phyloP scores from a whole-genome alignment of 1,140 invertebrate genomes.

The Contarinia nasturtii region DNA sequence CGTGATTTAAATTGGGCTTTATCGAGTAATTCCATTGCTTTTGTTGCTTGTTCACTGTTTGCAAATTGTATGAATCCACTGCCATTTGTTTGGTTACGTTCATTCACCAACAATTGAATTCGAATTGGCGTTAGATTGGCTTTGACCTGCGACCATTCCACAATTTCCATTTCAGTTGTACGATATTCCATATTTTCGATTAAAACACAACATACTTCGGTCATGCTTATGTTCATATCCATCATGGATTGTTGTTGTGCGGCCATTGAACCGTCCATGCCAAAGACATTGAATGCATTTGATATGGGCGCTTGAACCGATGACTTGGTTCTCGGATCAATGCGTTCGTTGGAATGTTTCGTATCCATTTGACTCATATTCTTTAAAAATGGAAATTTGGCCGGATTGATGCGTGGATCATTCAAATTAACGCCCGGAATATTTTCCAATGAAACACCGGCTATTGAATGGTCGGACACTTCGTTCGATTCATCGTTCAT shows the following conservation, averaged over 20 bases:
- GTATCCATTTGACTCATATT: not conserved
- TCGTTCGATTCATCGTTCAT: not conserved
- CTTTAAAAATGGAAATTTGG: too few species aligned
- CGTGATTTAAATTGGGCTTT: slow-evolving; percentile 41
- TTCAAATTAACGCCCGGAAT: not conserved
- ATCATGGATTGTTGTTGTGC: not conserved
- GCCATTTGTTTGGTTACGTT: slow-evolving; percentile 46
- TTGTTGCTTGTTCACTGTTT: slow-evolving; percentile 40
- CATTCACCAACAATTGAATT: slow-evolving; percentile 57
- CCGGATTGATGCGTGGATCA: not conserved
- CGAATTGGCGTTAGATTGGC: slow-evolving; percentile 51
- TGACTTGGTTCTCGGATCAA: not conserved
- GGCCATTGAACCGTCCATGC: not conserved
- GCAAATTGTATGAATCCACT: slow-evolving; percentile 75
- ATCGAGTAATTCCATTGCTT: slow-evolving; percentile 45
- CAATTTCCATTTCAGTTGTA: slow-evolving; percentile 53
- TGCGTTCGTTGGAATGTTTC: not conserved
- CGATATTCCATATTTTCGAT: slow-evolving; percentile 55
- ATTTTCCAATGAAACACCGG: not conserved
- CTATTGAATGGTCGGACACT: not conserved
- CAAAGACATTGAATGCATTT: not conserved
- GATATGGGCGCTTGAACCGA: not conserved
- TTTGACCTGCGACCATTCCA: slow-evolving; percentile 53
- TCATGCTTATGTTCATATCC: not conserved
- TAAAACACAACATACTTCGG: slow-evolving; percentile 40